A percentile compares a stretch with the other conserved stretches of the same genome.
Evolutionary conservation across 2,888 invertebrate genomes (phyloP).

Genomic region (Meganola albula): DNA sequence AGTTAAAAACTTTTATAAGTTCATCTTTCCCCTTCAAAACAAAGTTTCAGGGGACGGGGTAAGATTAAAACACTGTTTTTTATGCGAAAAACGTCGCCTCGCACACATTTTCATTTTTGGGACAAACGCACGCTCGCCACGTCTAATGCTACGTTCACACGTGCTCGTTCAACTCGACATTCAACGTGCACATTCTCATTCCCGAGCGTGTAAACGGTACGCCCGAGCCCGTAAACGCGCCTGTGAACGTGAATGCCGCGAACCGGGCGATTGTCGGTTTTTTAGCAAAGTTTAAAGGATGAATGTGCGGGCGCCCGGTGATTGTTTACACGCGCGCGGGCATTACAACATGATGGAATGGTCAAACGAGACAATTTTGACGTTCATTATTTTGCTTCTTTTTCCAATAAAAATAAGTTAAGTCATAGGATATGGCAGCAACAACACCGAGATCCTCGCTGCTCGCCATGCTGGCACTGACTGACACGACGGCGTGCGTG

Average conservation of each 20-base stretch:
- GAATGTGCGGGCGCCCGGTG: constrained; percentile 18
- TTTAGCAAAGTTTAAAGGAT: constrained; percentile 24
- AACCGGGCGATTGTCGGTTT: constrained; percentile 24
- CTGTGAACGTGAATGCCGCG: constrained; percentile 23
- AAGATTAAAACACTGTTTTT: too few species aligned
- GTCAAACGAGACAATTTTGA: constrained; percentile 17
- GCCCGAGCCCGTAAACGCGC: constrained; percentile 24
- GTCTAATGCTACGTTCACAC: too few species aligned
- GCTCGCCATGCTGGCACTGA: constrained; percentile 17
- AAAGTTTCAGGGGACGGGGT: too few species aligned
- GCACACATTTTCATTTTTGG: too few species aligned
- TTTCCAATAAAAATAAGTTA: constrained; percentile 24
- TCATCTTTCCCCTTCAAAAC: too few species aligned
- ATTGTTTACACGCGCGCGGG: constrained; percentile 15
- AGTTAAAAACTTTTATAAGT: too few species aligned
- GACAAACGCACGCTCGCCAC: too few species aligned
- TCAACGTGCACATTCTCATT: too few species aligned
- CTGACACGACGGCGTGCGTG: constrained; percentile 15
- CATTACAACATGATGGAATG: constrained; percentile 17
- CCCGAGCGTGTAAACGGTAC: too few species aligned
- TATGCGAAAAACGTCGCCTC: too few species aligned
- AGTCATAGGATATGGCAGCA: constrained; percentile 19
- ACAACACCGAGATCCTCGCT: constrained; percentile 21
- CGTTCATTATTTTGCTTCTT: constrained; percentile 18
- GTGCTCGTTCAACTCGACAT: too few species aligned